Base-by-base conservation (phyloP, 2,113 vertebrate genomes). In the Peromyscus leucopus region DNA sequence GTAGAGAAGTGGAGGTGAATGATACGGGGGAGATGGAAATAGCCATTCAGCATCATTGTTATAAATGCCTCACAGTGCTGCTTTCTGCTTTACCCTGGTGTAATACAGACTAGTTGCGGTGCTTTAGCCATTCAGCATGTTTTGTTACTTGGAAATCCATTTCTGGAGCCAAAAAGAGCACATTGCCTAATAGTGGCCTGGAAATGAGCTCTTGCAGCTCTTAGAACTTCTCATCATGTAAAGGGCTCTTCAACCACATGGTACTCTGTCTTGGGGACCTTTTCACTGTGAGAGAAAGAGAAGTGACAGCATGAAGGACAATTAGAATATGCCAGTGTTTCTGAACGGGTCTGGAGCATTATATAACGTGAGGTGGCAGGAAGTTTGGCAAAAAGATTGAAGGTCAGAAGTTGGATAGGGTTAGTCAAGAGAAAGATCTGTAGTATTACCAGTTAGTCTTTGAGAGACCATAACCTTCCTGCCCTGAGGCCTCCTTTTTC, bases 71-170 rank as follows among this genome's bases (percentile, higher is more conserved):
- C 26, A 65, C 48, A 85, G 61, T 76, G n/a, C 31, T 94, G 93
- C 2, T 51, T 51, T 88, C 48, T 80, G 6, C 16, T 88, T 28
- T 94, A 74, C 26, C 33, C 51, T 86, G 22, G 46, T 91, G 21
- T 22, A 96, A 59, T 61, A 31, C 48, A 90, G 36, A 80, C 36
- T 80, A 63, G 39, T 5, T 79, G 57, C 28, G 75, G 17, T 80
- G 71, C 11, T 85, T 95, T 85, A 96, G 10, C 22, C 63, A 96
- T 42, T 96, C n/a, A 94, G 31, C 24, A 51, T 55, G 63, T 93
- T 91, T 87, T 55, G 31, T 89, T 79, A 91, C 15, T 91, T 75
- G 3, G 21, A 94, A 63, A 89, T 48, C 65, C 21, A 82, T 75
- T 94, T 96, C 72, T 91, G 33, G 74, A 95, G 10, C 42, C 90